Evolutionary conservation across 92 coral and sea anemone species (phyloP), one percentile per base, ranked within the genome.

Genomic region (Palythoa caribaeorum): DNA sequence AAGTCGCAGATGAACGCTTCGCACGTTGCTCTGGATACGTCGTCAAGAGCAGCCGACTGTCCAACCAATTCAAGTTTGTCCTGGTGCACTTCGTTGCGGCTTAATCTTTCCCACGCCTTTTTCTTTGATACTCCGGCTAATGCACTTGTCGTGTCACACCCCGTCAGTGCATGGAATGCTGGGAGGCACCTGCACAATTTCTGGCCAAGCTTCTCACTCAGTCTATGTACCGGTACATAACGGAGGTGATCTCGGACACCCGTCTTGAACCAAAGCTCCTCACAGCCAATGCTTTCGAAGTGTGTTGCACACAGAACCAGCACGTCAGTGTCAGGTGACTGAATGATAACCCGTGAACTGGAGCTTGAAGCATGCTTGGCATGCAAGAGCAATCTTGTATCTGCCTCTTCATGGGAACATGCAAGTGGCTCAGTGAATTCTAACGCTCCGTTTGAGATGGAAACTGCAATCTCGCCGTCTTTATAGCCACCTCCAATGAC

Each of bases 71-170:
- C 85, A 7, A 90, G 90, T 73, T 87, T 83, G 54, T 79, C 90
- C 38, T 87, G 92, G 50, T 84, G 90, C 12, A 51, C 73, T 70
- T 78, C 83, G 74, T 86, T 83, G 48, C 57, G 54, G 3, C 38
- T 51, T 13, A 83, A 47, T 50, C 11, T 73, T 62, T 75, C 17
- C 94, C 92, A 88, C 7, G 81, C 88, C 86, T 90, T 90, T 83
- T 88, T 92, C 84, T 92, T 92, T 6, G 79, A 78, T 1, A 90
- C 73, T 47, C 91, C 91, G 38, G 89, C 77, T 1, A 84, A 84
- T 53, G 92, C 73, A 74, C 90, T 84, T 55, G 92, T 91, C 9
- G 92, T 21, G 68, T 92, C 94, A 71, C 94, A 92, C 1, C 92
- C 92, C 14, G 92, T 85, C 3, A 92, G 15, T 3, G 90, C 92